Conservation (phyloP, 2,888 invertebrate species). For the Oxystoma pomonae region DNA sequence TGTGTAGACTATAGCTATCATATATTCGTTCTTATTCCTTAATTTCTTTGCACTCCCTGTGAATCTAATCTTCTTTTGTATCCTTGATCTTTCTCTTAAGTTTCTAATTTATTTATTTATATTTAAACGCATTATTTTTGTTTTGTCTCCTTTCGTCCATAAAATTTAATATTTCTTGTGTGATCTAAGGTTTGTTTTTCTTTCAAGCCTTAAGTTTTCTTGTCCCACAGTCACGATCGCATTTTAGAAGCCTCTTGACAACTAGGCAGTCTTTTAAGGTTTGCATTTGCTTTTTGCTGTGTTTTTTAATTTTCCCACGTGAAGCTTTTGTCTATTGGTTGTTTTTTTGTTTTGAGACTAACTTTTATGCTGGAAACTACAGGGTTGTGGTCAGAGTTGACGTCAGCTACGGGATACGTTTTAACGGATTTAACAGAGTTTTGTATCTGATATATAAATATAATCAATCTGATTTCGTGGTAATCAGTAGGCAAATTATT, state of each 20-base stretch:
- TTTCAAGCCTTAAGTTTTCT: background rate
- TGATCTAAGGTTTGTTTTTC: background rate
- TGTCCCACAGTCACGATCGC: background rate
- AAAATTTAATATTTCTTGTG: background rate
- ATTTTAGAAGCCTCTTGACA: background rate
- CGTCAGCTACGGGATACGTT: background rate
- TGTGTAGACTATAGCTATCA: background rate
- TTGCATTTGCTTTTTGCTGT: background rate
- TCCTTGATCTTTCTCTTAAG: background rate
- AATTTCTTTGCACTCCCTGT: background rate
- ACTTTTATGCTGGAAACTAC: background rate
- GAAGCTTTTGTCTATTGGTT: background rate
- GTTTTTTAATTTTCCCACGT: background rate
- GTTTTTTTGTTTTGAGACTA: background rate
- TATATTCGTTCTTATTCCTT: background rate
- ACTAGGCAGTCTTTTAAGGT: background rate
- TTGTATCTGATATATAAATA: background rate
- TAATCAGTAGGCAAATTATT: background rate
- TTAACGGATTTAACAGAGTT: background rate
- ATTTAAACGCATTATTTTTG: background rate
- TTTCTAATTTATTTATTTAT: background rate
- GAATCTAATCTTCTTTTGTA: background rate
- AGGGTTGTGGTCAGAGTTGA: background rate
- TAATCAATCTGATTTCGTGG: constrained; percentile 1
- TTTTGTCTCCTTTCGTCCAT: background rate